phyloP scores from a whole-genome alignment of 2,888 invertebrate species.

The Hyposoter dolosus region DNA sequence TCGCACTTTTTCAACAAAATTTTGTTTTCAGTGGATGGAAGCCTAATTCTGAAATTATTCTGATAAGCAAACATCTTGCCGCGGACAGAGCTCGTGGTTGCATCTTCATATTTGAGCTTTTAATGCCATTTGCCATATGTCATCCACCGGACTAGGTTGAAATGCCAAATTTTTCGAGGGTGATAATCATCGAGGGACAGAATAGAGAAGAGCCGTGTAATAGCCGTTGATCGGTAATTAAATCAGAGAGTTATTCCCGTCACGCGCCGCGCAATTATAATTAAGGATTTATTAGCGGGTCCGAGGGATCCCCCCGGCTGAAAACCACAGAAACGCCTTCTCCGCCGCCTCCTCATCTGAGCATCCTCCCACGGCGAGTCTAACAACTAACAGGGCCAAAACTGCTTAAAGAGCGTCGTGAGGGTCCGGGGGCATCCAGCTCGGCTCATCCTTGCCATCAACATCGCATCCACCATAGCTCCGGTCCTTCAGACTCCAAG shows the following conservation, averaged over 20 bases:
- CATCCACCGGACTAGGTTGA: conserved; percentile 3
- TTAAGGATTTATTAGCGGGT: conserved; percentile 84
- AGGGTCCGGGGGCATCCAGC: conserved; percentile 67
- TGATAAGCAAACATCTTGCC: not conserved
- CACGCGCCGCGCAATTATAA: conserved; percentile 85
- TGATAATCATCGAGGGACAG: conserved; percentile 59
- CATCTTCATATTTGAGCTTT: not conserved
- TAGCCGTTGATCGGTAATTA: conserved; percentile 83
- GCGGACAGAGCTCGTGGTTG: not conserved
- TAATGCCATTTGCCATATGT: not conserved
- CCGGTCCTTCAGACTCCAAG: conserved; percentile 57
- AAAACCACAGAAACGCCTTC: conserved; percentile 82
- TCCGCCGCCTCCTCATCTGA: conserved; percentile 72
- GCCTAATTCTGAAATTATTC: too few relatives aligned
- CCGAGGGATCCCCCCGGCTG: conserved; percentile 76
- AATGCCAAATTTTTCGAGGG: conserved; percentile 49
- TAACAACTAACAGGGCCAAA: conserved; percentile 83
- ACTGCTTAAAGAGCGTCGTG: conserved; percentile 79
- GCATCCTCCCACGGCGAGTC: conserved; percentile 77
- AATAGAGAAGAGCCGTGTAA: conserved; percentile 69
- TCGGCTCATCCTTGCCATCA: conserved; percentile 66
- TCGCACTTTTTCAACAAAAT: too few relatives aligned
- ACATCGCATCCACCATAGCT: conserved; percentile 50
- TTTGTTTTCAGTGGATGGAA: too few relatives aligned
- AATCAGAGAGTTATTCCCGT: conserved; percentile 84